Evolutionary conservation across 2,888 invertebrate genomes (phyloP), one percentile per base, ranked within the genome.

Genomic region (Idaea straminata): DNA sequence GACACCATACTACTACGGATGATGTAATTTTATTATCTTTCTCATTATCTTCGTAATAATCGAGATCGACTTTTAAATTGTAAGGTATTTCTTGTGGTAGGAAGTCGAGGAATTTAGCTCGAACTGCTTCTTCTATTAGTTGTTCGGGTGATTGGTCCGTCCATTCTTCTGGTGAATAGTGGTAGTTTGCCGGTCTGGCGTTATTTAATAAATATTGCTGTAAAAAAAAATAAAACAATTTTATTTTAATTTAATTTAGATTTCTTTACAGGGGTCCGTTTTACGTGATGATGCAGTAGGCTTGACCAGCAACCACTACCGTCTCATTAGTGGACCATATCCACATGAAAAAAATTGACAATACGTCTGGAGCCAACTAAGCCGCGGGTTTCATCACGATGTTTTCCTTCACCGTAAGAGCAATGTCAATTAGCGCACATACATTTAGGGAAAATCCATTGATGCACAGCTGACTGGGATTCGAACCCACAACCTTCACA

Each of bases 21-120:
- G 89, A 87, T 3, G 86, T 64, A 5, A 91, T 83, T 78, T 85
- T 89, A 61, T 89, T 75, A 65, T 85, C 94, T 70, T 94, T 94
- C 38, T 94, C 89, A 63, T 84, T 81, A 34, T 93, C 89, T 73
- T 95, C 94, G 74, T 94, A 95, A 81, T 95, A 95, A 82, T 97
- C 96, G 15, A 98, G 81, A 62, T 91, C 79, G 6, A 95, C 92
- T 68, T 93, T 89, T 4, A 98, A 81, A 59, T 86, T 92, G 80
- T 99, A 99, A 0, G 99, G 99, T 60, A 99, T 94, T 91, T 99
- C 98, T 73, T 97, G 94, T 0, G 96, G 95, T 60, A 99, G 87
- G 79, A 95, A 94, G 81, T 99, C 97, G 67, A 99, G 85, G 59
- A 99, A 93, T 74, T 96, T 96, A 1, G 98, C 97, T 76, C 96